Conservation (phyloP, 1,140 invertebrate genomes). For the Antheraea pernyi region DNA sequence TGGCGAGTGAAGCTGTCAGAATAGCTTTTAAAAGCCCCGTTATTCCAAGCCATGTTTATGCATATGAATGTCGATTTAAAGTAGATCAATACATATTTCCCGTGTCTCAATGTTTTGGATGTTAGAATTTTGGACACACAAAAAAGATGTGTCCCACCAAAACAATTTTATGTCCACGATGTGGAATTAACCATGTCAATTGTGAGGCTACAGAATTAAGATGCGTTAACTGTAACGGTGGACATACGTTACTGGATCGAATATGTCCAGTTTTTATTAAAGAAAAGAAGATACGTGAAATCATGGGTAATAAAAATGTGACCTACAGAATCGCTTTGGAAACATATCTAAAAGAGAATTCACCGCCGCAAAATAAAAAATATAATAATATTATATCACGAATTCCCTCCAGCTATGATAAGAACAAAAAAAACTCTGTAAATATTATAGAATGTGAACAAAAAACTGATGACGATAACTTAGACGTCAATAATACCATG, state of each 20-base stretch:
- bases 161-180: conserved; percentile 10
- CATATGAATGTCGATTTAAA: conserved; percentile 3
- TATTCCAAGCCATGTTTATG: not conserved
- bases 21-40: conserved; percentile 1
- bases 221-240: conserved; percentile 16
- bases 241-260: conserved; percentile 12
- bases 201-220: conserved; percentile 5
- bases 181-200: conserved; percentile 1
- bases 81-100: conserved; percentile 12
- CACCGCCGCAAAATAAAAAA: no score
- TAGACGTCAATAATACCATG: no score
- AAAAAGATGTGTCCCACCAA: conserved; percentile 15
- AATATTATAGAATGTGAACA: no score
- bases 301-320: conserved; percentile 10
- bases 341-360: conserved; percentile 1
- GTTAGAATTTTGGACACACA: conserved; percentile 15
- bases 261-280: not conserved
- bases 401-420: no score
- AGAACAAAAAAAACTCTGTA: no score
- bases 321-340: conserved; percentile 12
- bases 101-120: not conserved
- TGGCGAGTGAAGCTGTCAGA: conserved; percentile 23
- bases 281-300: conserved; percentile 10
- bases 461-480: no score
- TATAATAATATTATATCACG: no score